Base-by-base conservation (phyloP, 2,113 vertebrate genomes). In the Heloderma charlesbogerti region DNA sequence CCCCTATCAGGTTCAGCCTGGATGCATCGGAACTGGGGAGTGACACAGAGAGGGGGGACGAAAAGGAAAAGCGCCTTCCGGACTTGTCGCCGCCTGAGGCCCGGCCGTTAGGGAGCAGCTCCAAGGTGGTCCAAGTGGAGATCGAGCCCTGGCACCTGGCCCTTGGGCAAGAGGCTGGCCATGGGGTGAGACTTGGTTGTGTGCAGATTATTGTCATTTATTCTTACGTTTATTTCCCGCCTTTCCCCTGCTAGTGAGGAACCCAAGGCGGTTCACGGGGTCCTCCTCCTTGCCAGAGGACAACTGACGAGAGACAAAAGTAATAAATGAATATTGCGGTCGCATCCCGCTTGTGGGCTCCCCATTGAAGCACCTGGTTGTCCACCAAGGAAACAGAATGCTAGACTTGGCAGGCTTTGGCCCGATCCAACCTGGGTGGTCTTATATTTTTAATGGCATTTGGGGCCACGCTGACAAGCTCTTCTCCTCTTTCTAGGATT, bases 1-100 rank as follows among this genome's bases (percentile, higher is more conserved):
- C 22, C 37, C n/a, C n/a, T 37, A 0, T 75, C 43, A 99, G 99
- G 91, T 97, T 99, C 90, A 99, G 98, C 96, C 93, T 98, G 43
- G 98, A 98, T 45, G 87, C 97, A 27, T 94, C 93, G 0, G 96
- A 96, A 20, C 90, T 94, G 43, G 97, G 98, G 97, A 98, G 98
- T 1, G 98, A 98, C 3, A 96, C 95, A 63, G 98, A 98, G 84
- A 94, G 94, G 89, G 98, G 98, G 0, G 95, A 95, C 40, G 96
- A 93, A 27, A 66, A 67, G 13, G 95, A 93, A 80, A 31, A 86
- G 15, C 92, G 54, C 77, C 94, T 95, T 57, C 89, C 93, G 57
- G 90, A 94, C 69, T 86, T 71, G 0, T 88, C 97, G 88, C 94
- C 96, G 87, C 31, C 72, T 0, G 94, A 96, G 90, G 94, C 97